Evolutionary conservation across 2,113 vertebrate species (phyloP), one percentile per base, ranked within the genome.

Genomic region (Narcine bancroftii): DNA sequence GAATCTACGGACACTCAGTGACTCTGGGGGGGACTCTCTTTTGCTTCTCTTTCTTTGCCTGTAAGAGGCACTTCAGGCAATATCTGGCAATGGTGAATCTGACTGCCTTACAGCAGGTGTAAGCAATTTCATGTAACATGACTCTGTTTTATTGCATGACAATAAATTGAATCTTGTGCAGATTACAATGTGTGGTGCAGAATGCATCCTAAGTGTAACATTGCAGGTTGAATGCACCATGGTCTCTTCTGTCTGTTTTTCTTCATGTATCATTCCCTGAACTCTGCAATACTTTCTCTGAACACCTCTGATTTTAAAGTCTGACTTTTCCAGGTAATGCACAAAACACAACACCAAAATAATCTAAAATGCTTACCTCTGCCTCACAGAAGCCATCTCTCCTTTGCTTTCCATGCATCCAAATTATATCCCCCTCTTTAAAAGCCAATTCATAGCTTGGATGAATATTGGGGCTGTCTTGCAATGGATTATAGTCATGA

Each of bases 391-490:
- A 94, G 89, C 42, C 65, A 36, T 53, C 17, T 73, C 92, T 92
- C 56, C 93, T 92, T 92, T 79, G 73, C 77, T 93, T 92, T 93
- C 92, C 92, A 92, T 93, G 92, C 87, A 93, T 33, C 81, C 92
- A 93, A 92, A 93, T 56, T 4, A 29, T 29, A 92, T 92, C 92
- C 69, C 85, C 92, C 69, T 93, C 92, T 0, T 5, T 0, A 0
- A 94, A 87, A 73, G 92, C 76, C 93, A 93, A 56, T 92, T 94
- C 93, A 47, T 93, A 65, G 92, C 93, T 83, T 73, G 94, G 93
- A 93, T 94, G 91, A 93, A 95, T 94, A 92, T 93, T 7, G 42
- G 94, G 77, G 75, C 81, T 76, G 75, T 92, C 93, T 93, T 93
- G 92, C 92, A 85, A 92, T 76, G 94, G 92, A 72, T 93, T 94